These are phyloP conservation scores for Ischnura elegans DNA, from an alignment of 2,888 invertebrate genomes.

Conservation along the genomic window DNA sequence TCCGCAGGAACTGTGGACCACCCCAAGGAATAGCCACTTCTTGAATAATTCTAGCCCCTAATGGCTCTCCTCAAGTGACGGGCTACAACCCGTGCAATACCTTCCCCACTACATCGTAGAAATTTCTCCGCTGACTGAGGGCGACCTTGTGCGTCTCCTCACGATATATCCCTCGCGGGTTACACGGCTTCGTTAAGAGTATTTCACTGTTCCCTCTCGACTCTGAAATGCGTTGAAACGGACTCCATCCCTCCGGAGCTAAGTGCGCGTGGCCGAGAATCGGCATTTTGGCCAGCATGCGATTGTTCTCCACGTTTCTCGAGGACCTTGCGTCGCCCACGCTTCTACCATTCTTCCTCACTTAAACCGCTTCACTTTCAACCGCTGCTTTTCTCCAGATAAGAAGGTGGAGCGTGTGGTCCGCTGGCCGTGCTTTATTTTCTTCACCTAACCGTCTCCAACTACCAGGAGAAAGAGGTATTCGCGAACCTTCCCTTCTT, in stretches of 20 bases:
- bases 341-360: background rate
- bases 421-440: background rate
- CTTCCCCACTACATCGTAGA: background rate
- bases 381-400: background rate
- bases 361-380: background rate
- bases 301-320: background rate
- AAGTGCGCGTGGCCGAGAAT: background rate
- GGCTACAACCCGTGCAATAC: background rate
- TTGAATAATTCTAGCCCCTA: background rate
- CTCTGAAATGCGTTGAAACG: background rate
- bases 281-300: background rate
- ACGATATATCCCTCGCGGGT: background rate
- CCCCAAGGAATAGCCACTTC: background rate
- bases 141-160: background rate
- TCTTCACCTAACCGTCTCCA: background rate
- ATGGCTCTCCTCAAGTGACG: background rate
- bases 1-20: background rate
- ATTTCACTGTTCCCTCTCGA: background rate
- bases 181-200: constrained; percentile 18
- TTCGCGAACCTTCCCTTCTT: constrained; percentile 43
- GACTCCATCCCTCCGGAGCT: background rate
- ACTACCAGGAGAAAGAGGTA: too few relatives aligned
- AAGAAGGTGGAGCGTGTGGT: background rate
- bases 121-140: background rate
- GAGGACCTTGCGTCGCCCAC: background rate